Evolutionary conservation across 2,888 invertebrate genomes (phyloP), one percentile per base, ranked within the genome.

Genomic region (Lysandra coridon): DNA sequence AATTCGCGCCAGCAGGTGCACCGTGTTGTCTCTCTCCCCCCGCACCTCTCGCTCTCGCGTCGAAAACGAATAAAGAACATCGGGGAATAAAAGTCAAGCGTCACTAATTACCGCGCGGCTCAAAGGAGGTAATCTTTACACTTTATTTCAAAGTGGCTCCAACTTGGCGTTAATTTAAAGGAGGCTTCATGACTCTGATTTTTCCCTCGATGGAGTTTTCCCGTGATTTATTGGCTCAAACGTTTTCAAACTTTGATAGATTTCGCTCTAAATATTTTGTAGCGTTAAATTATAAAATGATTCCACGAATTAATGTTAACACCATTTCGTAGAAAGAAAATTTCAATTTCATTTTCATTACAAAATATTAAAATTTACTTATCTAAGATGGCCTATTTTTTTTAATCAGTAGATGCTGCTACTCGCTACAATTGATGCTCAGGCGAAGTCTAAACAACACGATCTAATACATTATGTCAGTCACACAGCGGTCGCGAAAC

Each of bases 51-150:
- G 78, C 84, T 92, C 88, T 69, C 87, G 81, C 89, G 79, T 85
- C 84, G 85, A 88, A 90, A 93, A 90, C 89, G 90, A 90, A 91
- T 93, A 94, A 94, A 93, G 91, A 93, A 92, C 91, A 93, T 92
- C 92, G 93, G 94, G 94, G 95, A 95, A 95, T 95, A 94, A 95
- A 94, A 95, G 88, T 92, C 91, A 86, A 95, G 93, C 95, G 93
- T 95, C 91, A 95, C 95, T 95, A 95, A 95, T 95, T 95, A 95
- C 94, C 90, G 89, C 87, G 87, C 85, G 87, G 87, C 88, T 93
- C 91, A 87, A 89, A 92, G 91, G 92, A 92, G 92, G 92, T 91
- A 93, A 94, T 93, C 91, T 92, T 92, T 92, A 92, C 93, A 93
- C 92, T 93, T 92, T 88, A 92, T 92, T 93, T 88, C 87, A 87